Evolutionary conservation across 1,140 invertebrate species (phyloP), one percentile per base, ranked within the genome.

Genomic region (Cydia pomonella): DNA sequence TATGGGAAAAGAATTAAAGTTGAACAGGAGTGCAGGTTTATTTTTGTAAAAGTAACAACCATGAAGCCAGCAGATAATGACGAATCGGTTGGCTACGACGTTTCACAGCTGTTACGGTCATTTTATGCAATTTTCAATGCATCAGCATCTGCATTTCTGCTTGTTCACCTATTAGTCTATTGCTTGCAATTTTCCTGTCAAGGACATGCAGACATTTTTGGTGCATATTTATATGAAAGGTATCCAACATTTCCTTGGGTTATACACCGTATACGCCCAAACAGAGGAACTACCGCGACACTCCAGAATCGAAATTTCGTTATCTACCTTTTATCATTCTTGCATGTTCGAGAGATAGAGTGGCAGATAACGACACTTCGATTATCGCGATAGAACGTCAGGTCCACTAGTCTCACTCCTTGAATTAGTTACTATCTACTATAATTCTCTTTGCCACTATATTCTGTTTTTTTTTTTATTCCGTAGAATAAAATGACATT

Each of bases 91-190:
- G 53, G 50, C 4, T 44, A 2, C 50, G 50, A 53, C 53, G 53
- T 23, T 23, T 23, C 53, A 53, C 50, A 53, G 53, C 53, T 59
- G 53, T 59, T 59, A 59, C 53, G 53, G 53, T 23, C 53, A 59
- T 59, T 59, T 59, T 59, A 59, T 59, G 53, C 53, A 59, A 59
- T 59, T 59, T 59, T 53, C 50, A 2, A 23, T 59, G 53, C 53
- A 59, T 59, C 7, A 59, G 21, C 53, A 23, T 59, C 53, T 23
- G 50, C 50, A 21, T 53, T 18, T 7, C 6, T 18, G 50, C 16
- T 53, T 18, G 5, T n/a, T 50, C 18, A 21, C n/a, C n/a, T 53
- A 18, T 53, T 7, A n/a, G n/a, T 59, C n/a, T 53, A 18, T 53
- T 7, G 50, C 50, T 59, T 59, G 53, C 53, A 59, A 23, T 59